These are phyloP conservation scores for Drosophila cognata DNA, from an alignment of 2,888 invertebrate species.

Conservation along the genomic window DNA sequence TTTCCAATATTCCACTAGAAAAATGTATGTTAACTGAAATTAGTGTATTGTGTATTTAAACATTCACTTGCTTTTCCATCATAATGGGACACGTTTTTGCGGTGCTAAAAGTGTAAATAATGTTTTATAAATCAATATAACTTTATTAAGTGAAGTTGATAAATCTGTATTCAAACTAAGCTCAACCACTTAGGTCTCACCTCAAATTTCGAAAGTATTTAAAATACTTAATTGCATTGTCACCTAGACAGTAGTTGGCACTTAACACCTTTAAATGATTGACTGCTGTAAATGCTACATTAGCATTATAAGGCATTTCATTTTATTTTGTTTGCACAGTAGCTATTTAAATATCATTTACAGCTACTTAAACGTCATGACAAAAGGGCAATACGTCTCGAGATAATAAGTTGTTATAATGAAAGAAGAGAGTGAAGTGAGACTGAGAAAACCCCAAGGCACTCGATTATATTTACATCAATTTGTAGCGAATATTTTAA, in stretches of 20 bases:
- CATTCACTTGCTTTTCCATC: neutral
- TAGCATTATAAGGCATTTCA: neutral
- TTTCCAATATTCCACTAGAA: neutral
- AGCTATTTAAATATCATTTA: slow-evolving; percentile 24
- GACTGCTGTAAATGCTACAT: neutral
- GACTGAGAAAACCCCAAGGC: neutral
- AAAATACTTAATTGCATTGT: neutral
- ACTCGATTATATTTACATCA: neutral
- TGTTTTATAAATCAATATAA: neutral
- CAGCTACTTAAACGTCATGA: neutral
- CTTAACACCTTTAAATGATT: slow-evolving; percentile 4
- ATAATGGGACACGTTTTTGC: slow-evolving; percentile 9
- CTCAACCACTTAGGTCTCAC: neutral
- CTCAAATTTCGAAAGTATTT: neutral
- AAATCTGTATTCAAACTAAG: neutral
- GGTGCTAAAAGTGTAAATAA: slow-evolving; percentile 6
- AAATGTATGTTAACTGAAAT: neutral
- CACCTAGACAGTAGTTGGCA: slow-evolving; percentile 15
- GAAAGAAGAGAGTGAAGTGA: neutral
- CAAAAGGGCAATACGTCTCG: neutral
- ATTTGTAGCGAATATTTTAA: neutral
- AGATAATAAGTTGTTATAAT: neutral
- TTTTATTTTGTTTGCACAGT: slow-evolving; percentile 12
- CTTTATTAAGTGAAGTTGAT: neutral
- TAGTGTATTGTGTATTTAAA: neutral